Conservation (phyloP, 2,797 vertebrate genomes). For the Heliangelus exortis region DNA sequence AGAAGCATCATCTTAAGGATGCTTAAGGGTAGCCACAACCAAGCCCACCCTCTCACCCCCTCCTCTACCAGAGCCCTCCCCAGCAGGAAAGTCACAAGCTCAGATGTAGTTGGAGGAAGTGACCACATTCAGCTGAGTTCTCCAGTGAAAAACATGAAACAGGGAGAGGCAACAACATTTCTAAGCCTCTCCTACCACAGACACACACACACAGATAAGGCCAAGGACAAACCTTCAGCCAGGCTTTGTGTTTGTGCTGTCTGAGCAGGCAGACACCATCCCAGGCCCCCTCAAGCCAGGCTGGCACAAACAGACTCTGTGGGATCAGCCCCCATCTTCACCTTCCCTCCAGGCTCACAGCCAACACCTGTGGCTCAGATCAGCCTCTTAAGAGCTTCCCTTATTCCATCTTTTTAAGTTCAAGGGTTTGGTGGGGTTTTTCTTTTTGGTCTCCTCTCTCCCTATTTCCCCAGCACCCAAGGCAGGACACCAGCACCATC, state of each 20-base stretch:
- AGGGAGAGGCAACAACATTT: background rate
- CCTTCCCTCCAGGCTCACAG: background rate
- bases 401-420: accelerated
- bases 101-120: accelerated
- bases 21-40: background rate
- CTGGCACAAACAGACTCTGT: background rate
- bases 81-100: accelerated
- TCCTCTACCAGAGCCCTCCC: accelerated
- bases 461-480: background rate
- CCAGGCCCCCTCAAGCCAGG: background rate
- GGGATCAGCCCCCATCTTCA: background rate
- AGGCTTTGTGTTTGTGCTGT: background rate
- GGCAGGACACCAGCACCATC: background rate
- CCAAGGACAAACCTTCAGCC: background rate
- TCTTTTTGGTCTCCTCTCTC: background rate
- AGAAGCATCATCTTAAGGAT: background rate
- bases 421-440: background rate
- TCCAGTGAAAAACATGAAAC: background rate
- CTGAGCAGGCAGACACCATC: background rate
- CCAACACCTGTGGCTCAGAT: background rate
- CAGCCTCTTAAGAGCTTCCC: background rate
- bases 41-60: background rate
- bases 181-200: background rate
- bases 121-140: background rate
- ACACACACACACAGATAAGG: background rate